Conservation (phyloP, 1,140 invertebrate species). For the Drosophila lini region DNA sequence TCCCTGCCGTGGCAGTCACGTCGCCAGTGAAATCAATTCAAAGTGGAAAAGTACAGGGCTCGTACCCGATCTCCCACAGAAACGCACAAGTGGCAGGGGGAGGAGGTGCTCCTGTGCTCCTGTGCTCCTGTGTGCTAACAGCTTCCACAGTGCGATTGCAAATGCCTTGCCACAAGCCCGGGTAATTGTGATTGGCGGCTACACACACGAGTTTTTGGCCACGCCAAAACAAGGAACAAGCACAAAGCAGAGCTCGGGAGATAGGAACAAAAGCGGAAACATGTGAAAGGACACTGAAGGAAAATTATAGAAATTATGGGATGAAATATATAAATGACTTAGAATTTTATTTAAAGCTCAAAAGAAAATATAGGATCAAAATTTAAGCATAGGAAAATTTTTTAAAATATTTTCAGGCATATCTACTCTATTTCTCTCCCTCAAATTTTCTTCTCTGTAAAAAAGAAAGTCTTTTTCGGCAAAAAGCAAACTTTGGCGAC, state of each 20-base stretch:
- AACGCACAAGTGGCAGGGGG: conserved; percentile 27
- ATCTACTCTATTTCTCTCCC: background rate
- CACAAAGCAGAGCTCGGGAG: conserved; percentile 1
- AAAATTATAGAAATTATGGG: background rate
- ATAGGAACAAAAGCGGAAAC: background rate
- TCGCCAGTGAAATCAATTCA: conserved; percentile 59
- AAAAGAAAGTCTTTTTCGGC: conserved; percentile 10
- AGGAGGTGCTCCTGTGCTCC: conserved; percentile 1
- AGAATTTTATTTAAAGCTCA: background rate
- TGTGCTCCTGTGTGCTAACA: conserved; percentile 14
- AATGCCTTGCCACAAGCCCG: conserved; percentile 41
- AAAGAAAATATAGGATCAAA: too few species aligned
- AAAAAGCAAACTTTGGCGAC: conserved; percentile 62
- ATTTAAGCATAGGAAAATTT: too few species aligned
- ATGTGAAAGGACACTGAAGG: background rate
- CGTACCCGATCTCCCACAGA: conserved; percentile 49
- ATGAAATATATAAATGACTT: background rate
- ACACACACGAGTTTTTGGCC: conserved; percentile 50
- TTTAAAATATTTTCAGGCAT: background rate
- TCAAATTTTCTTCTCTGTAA: background rate
- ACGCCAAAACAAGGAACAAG: conserved; percentile 21
- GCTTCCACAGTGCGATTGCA: conserved; percentile 39
- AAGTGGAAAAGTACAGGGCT: conserved; percentile 61
- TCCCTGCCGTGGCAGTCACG: conserved; percentile 33
- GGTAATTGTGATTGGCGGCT: conserved; percentile 78